Percentiles rank a stretch among this genome's conserved stretches.
These are phyloP conservation scores for Monodelphis domestica DNA, from an alignment of 2,797 vertebrate genomes.

Conservation along the genomic window DNA sequence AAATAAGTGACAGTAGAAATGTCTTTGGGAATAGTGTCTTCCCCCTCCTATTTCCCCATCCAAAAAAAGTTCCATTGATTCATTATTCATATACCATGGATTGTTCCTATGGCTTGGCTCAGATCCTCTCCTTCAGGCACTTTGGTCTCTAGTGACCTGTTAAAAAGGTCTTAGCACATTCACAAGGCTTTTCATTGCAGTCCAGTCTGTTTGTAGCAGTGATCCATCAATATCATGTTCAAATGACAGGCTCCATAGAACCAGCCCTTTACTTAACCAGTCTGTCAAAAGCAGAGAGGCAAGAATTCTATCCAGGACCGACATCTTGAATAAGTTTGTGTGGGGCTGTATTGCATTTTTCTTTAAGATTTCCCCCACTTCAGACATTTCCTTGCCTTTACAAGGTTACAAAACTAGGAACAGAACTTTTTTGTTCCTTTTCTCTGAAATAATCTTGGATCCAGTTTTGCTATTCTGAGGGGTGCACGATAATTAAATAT, in stretches of 20 bases:
- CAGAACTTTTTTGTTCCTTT: constrained; percentile 40
- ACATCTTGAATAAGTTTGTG: constrained; percentile 85
- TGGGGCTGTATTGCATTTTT: constrained; percentile 77
- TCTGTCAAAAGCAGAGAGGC: constrained; percentile 63
- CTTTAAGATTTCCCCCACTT: constrained; percentile 57
- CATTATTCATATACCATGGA: constrained; percentile 79
- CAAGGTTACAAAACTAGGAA: constrained; percentile 77
- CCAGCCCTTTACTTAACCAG: constrained; percentile 76
- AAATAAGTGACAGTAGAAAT: constrained; percentile 71
- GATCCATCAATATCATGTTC: constrained; percentile 84
- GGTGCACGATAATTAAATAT: constrained; percentile 63
- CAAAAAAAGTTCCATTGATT: constrained; percentile 69
- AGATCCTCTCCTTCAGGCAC: constrained; percentile 78
- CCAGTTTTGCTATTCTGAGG: constrained; percentile 67
- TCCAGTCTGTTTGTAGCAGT: constrained; percentile 78
- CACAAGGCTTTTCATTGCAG: constrained; percentile 83
- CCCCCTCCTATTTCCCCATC: constrained; percentile 45
- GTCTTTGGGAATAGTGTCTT: constrained; percentile 67
- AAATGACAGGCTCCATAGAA: constrained; percentile 74
- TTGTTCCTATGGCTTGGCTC: constrained; percentile 73
- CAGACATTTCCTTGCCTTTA: constrained; percentile 79
- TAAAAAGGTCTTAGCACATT: constrained; percentile 83
- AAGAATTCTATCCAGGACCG: constrained; percentile 76
- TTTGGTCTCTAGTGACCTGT: constrained; percentile 83
- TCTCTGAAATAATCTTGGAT: constrained; percentile 72